Conservation (phyloP, 2,888 invertebrate genomes). For the Trichogramma evanescens region DNA sequence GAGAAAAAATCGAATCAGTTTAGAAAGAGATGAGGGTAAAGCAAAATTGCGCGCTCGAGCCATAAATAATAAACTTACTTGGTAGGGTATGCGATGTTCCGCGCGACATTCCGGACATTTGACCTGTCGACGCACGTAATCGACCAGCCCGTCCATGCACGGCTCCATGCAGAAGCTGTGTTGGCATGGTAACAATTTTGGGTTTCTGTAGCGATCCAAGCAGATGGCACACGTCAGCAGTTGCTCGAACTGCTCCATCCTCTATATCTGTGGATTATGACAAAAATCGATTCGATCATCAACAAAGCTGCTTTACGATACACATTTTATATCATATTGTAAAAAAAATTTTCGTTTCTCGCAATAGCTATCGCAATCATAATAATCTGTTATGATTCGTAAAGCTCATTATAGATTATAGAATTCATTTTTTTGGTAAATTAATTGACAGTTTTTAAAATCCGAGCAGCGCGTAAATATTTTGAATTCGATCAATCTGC, state of each 20-base stretch:
- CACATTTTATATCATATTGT: no score
- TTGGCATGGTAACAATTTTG: constrained; percentile 98
- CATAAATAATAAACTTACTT: constrained; percentile 58
- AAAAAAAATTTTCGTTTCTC: not conserved
- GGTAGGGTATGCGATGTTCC: constrained; percentile 92
- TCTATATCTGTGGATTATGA: constrained; percentile 31
- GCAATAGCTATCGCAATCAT: not conserved
- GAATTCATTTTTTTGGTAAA: no score
- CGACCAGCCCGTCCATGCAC: constrained; percentile 94
- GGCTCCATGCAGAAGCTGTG: constrained; percentile 99
- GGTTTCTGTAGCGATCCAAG: constrained; percentile 91
- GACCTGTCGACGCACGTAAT: constrained; percentile 89
- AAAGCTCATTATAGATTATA: no score
- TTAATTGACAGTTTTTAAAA: no score
- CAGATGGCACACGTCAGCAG: constrained; percentile 97
- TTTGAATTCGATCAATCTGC: no score
- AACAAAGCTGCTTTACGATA: no score
- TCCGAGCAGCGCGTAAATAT: no score
- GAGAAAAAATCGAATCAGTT: not conserved
- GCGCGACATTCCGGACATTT: constrained; percentile 98
- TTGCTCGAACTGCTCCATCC: constrained; percentile 94
- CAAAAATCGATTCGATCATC: not conserved
- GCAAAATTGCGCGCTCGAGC: no score
- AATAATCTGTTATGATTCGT: no score
- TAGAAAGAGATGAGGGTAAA: not conserved